These are phyloP conservation scores for Latrodectus geometricus DNA, from an alignment of 1,140 invertebrate species.

Conservation along the genomic window DNA sequence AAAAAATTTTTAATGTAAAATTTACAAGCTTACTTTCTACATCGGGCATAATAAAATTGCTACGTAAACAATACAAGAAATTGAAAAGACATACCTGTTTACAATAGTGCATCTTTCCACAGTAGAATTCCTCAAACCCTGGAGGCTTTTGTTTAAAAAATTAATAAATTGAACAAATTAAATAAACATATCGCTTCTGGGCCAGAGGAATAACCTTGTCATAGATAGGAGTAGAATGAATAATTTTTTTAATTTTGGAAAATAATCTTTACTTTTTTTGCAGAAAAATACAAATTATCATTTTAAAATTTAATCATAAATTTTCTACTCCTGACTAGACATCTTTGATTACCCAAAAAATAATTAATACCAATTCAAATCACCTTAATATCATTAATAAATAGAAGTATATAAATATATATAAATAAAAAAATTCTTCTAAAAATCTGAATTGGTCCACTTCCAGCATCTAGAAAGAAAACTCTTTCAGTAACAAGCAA, in stretches of 20 bases:
- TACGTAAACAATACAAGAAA: neutral
- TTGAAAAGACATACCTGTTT: slow-evolving; percentile 31
- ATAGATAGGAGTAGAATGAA: neutral
- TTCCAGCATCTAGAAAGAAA: slow-evolving; percentile 46
- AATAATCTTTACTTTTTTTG: too few species aligned
- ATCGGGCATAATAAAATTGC: too few species aligned
- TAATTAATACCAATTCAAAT: too few species aligned
- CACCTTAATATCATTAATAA: too few species aligned
- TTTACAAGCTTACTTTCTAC: too few species aligned
- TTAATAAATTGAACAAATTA: slow-evolving; percentile 3
- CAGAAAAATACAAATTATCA: too few species aligned
- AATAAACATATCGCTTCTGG: slow-evolving; percentile 36
- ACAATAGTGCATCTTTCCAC: slow-evolving; percentile 12
- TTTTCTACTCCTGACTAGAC: too few species aligned
- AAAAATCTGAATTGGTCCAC: neutral
- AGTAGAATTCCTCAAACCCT: slow-evolving; percentile 33
- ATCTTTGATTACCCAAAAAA: too few species aligned
- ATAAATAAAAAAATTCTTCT: neutral
- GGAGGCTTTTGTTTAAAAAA: slow-evolving; percentile 21
- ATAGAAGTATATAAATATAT: neutral
- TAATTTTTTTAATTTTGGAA: neutral
- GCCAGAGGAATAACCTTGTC: slow-evolving; percentile 11
- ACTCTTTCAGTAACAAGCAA: slow-evolving; percentile 49
- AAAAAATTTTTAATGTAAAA: too few species aligned
- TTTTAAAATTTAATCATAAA: too few species aligned